Evolutionary conservation across 1,140 invertebrate genomes (phyloP).

Genomic region (Apis dorsata): DNA sequence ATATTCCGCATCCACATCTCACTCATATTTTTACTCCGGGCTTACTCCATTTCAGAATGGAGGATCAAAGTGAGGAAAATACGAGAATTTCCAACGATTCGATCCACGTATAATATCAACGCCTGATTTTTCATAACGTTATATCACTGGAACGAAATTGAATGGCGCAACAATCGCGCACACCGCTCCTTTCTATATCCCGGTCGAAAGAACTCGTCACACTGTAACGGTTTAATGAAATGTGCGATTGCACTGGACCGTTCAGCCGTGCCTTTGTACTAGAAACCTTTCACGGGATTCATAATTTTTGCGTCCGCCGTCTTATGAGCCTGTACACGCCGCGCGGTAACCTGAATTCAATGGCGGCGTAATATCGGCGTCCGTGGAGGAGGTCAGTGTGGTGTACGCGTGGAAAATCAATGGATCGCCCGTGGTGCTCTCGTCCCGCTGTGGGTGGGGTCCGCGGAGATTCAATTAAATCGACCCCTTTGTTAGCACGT

Average conservation of each 20-base stretch:
- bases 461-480: background rate
- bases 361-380: constrained; percentile 9
- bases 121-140: background rate
- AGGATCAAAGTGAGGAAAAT: background rate
- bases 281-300: constrained; percentile 44
- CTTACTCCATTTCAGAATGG: background rate
- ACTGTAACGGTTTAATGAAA: constrained; percentile 51
- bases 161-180: background rate
- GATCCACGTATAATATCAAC: too few relatives aligned
- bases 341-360: constrained; percentile 40
- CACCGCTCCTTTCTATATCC: background rate
- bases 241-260: constrained; percentile 48
- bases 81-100: too few relatives aligned
- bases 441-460: background rate
- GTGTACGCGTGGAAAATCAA: background rate
- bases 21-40: too few relatives aligned
- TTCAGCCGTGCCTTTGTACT: constrained; percentile 49
- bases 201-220: constrained; percentile 38
- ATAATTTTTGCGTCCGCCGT: constrained; percentile 38
- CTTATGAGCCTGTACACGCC: constrained; percentile 11
- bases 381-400: background rate
- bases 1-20: too few relatives aligned
- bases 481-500: background rate
- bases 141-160: background rate
- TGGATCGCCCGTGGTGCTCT: background rate